These are phyloP conservation scores for Pelecanus crispus DNA, from an alignment of 2,113 vertebrate genomes.

Conservation along the genomic window DNA sequence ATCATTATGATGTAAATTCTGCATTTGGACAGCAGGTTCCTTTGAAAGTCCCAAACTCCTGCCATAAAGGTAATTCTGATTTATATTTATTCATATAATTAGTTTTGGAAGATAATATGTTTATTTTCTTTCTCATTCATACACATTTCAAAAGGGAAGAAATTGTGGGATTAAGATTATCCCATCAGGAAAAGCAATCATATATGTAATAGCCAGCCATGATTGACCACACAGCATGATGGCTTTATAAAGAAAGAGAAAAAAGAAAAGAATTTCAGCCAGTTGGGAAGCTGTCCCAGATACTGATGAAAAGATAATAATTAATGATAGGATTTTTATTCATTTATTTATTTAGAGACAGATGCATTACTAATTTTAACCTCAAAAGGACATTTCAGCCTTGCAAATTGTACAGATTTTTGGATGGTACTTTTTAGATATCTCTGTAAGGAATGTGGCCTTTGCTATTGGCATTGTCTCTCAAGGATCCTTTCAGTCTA, in stretches of 20 bases:
- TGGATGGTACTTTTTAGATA: constrained; percentile 17
- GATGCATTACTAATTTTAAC: constrained; percentile 64
- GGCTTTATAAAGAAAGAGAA: neutral
- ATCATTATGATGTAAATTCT: constrained; percentile 49
- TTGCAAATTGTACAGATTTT: constrained; percentile 47
- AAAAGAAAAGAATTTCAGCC: constrained; percentile 40
- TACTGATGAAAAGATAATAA: constrained; percentile 62
- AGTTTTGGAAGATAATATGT: neutral
- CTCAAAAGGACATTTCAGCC: constrained; percentile 56
- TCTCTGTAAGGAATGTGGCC: neutral
- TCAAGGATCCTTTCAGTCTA: neutral
- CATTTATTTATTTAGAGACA: constrained; percentile 64
- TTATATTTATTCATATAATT: neutral
- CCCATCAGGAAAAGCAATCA: neutral
- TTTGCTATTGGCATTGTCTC: constrained; percentile 5
- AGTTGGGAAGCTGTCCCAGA: constrained; percentile 56
- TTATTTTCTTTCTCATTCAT: neutral
- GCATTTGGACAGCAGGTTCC: neutral
- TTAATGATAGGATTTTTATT: constrained; percentile 61
- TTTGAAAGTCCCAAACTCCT: constrained; percentile 15
- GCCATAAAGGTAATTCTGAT: constrained; percentile 29
- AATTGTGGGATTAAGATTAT: constrained; percentile 16
- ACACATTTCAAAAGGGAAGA: neutral
- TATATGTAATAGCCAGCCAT: neutral
- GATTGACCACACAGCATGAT: constrained; percentile 25